Evolutionary conservation across 2,888 invertebrate species (phyloP), one percentile per base, ranked within the genome.

Genomic region (Diarsia mendica): DNA sequence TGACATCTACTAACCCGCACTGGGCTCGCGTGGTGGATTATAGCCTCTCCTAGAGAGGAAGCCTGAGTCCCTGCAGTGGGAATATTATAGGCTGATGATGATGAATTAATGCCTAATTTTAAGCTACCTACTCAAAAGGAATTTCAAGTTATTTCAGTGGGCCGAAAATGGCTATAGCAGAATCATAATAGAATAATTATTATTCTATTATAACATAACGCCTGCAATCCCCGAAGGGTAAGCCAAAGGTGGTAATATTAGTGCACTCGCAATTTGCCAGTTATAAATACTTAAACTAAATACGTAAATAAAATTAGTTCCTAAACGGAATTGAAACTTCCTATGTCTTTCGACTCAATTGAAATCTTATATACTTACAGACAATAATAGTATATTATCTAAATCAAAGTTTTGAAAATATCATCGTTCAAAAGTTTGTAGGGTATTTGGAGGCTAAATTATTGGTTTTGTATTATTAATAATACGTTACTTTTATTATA

Each of bases 341-440:
- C 48, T 78, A 78, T 74, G 70, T 68, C 46, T 81, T 81, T 49
- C 28, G 70, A 77, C 66, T 83, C 53, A 5, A 81, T 80, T 64
- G 20, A 15, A 65, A 55, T 74, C 9, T 55, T 63, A 23, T n/a
- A 11, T 53, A 39, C 39, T 39, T 39, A 53, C 72, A 60, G 83
- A 84, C 83, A 84, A 84, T 84, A 84, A 84, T 70, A 64, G 33
- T 69, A 13, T 75, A 64, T 58, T 75, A 64, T 58, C n/a, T 70
- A 33, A 33, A 67, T 51, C 61, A 66, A 64, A 5, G 72, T 65
- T 82, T 76, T 63, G 61, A 33, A 0, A 64, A 67, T 55, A 55
- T 67, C 28, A 51, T 60, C 49, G 1, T 69, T 72, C 18, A 60
- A 49, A 63, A n/a, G 13, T 39, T 65, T 44, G 18, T 33, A 67